Conservation (phyloP, 2,113 vertebrate genomes). For the Andinoacara biseriatus region DNA sequence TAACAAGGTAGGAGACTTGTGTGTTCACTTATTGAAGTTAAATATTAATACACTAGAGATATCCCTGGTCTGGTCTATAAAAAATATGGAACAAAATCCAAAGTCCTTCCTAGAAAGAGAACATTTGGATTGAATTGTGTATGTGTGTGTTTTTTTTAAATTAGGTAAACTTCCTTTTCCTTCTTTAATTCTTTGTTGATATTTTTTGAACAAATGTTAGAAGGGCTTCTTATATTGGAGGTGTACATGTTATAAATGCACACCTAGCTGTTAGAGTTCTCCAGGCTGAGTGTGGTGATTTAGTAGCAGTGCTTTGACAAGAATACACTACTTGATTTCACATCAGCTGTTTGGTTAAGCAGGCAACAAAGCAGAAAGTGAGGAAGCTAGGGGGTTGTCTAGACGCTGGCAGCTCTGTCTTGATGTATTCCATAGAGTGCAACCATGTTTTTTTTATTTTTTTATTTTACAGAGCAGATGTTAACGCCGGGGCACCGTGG, state of each 20-base stretch:
- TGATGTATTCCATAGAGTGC: constrained; percentile 17
- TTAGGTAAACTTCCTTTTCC: background rate
- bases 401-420: background rate
- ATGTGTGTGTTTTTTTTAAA: background rate
- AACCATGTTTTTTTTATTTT: fast-evolving
- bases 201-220: background rate
- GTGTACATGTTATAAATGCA: background rate
- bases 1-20: constrained; percentile 42
- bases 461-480: constrained; percentile 34
- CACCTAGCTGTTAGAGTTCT: background rate
- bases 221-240: background rate
- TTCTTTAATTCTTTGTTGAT: background rate
- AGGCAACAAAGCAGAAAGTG: constrained; percentile 46
- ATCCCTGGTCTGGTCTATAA: constrained; percentile 5
- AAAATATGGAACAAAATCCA: background rate
- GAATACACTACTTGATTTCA: constrained; percentile 34
- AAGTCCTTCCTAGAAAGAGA: background rate
- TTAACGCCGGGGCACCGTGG: background rate
- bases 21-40: constrained; percentile 45
- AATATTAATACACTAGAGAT: constrained; percentile 33
- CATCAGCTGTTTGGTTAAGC: constrained; percentile 46
- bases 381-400: constrained; percentile 2
- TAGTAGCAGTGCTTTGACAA: constrained; percentile 28
- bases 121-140: background rate
- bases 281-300: background rate